A percentile compares a stretch with the other conserved stretches of the same genome.
Conservation (phyloP, 1,140 invertebrate genomes). For the Chrysomallon squamiferum region DNA sequence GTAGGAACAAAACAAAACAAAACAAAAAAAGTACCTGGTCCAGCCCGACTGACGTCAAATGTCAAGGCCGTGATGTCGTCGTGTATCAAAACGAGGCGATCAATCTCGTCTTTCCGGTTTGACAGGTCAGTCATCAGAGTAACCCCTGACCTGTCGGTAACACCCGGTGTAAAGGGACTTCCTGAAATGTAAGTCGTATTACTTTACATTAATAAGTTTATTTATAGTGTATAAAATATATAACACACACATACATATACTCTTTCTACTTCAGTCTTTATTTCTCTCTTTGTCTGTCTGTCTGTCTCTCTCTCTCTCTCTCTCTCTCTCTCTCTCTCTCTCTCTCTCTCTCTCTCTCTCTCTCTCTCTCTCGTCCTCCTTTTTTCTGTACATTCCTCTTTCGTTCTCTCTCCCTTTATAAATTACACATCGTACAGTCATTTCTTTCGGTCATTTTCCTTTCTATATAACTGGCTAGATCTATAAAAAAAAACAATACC, state of each 20-base stretch:
- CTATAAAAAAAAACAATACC: background rate
- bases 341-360: constrained; percentile 4
- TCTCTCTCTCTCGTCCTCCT: background rate
- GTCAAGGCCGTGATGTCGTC: constrained; percentile 67
- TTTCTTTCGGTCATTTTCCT: background rate
- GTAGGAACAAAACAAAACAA: too few relatives aligned
- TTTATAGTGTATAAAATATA: too few relatives aligned
- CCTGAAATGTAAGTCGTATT: constrained; percentile 65
- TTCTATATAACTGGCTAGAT: background rate
- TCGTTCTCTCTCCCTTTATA: background rate
- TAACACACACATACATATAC: too few relatives aligned
- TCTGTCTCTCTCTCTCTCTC: constrained; percentile 10
- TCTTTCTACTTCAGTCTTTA: too few relatives aligned
- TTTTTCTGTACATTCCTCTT: background rate
- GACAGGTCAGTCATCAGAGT: constrained; percentile 70
- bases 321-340: constrained; percentile 6
- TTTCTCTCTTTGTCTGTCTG: too few relatives aligned
- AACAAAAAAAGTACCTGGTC: constrained; percentile 69
- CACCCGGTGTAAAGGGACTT: constrained; percentile 75
- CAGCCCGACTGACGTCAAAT: constrained; percentile 71
- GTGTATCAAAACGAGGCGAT: constrained; percentile 71
- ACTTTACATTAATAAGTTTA: too few relatives aligned
- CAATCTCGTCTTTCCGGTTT: constrained; percentile 74
- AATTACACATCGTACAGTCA: background rate
- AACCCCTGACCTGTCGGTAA: constrained; percentile 74